Conservation (phyloP, 2,113 vertebrate genomes). For the Zosterops japonicus region DNA sequence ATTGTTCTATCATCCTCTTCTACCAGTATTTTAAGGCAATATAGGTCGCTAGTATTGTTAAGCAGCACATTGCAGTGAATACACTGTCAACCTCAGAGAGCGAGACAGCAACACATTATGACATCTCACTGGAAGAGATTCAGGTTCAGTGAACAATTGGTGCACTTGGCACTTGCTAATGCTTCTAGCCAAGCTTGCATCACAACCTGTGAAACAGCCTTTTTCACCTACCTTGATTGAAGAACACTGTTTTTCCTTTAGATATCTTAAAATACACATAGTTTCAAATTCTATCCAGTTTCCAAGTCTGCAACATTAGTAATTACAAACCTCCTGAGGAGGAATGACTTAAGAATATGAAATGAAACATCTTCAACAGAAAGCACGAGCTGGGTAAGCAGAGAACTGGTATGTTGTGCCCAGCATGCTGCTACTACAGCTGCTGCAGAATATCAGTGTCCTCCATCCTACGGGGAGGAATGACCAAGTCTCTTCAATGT, state of each 20-base stretch:
- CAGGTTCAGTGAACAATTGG: not conserved
- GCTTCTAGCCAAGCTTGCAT: not conserved
- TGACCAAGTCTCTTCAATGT: not conserved
- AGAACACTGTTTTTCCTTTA: not conserved
- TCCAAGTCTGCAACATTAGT: not conserved
- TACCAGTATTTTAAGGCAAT: not conserved
- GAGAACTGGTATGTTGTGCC: not conserved
- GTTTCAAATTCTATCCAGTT: not conserved
- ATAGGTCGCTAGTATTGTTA: not conserved
- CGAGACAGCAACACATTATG: not conserved
- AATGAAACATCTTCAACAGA: not conserved
- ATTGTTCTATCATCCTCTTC: not conserved
- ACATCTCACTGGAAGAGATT: not conserved
- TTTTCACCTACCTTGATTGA: not conserved
- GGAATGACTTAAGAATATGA: not conserved
- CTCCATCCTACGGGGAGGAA: not conserved
- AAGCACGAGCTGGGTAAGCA: not conserved
- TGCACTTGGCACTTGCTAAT: not conserved
- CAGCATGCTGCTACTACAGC: not conserved
- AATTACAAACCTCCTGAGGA: not conserved
- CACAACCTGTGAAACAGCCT: not conserved
- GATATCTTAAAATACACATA: not conserved
- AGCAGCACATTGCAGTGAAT: not conserved
- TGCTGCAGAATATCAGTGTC: not conserved
- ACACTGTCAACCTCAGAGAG: not conserved